Evolutionary conservation across 1,140 invertebrate genomes (phyloP).

Genomic region (Artemia franciscana): DNA sequence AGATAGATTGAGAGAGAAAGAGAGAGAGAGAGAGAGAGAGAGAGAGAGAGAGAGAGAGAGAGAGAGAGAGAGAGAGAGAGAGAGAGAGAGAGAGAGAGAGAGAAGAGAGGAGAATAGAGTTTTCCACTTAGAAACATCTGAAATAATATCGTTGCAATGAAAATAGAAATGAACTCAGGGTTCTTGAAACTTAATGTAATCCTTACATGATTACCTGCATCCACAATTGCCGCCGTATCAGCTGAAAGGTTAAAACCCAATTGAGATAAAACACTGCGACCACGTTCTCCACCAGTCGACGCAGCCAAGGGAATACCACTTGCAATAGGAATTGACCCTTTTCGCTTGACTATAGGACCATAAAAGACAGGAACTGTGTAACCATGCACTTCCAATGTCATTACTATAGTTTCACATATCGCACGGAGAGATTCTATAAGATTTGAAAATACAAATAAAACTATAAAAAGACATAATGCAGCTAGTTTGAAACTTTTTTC

Average conservation of each 20-base stretch:
- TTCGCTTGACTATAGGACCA: slow-evolving; percentile 41
- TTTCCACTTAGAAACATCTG: too few species aligned
- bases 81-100: neutral
- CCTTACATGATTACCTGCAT: slow-evolving; percentile 25
- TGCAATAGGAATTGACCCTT: slow-evolving; percentile 36
- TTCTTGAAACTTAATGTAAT: neutral
- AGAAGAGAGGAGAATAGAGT: neutral
- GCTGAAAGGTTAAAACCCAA: slow-evolving; percentile 37
- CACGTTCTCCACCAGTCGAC: slow-evolving; percentile 8
- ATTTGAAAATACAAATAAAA: too few species aligned
- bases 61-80: neutral
- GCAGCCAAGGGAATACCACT: slow-evolving; percentile 20
- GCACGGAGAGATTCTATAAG: slow-evolving; percentile 61
- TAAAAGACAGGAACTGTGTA: slow-evolving; percentile 18
- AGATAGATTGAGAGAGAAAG: neutral
- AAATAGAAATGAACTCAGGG: too few species aligned
- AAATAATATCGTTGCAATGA: too few species aligned
- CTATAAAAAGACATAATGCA: too few species aligned
- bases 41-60: neutral
- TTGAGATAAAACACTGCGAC: slow-evolving; percentile 19
- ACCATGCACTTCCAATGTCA: slow-evolving; percentile 41
- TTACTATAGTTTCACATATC: slow-evolving; percentile 59
- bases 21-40: neutral
- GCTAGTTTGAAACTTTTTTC: too few species aligned
- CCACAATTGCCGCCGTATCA: slow-evolving; percentile 32